phyloP scores from a whole-genome alignment of 2,888 invertebrate genomes.

The Mimachlamys varia region DNA sequence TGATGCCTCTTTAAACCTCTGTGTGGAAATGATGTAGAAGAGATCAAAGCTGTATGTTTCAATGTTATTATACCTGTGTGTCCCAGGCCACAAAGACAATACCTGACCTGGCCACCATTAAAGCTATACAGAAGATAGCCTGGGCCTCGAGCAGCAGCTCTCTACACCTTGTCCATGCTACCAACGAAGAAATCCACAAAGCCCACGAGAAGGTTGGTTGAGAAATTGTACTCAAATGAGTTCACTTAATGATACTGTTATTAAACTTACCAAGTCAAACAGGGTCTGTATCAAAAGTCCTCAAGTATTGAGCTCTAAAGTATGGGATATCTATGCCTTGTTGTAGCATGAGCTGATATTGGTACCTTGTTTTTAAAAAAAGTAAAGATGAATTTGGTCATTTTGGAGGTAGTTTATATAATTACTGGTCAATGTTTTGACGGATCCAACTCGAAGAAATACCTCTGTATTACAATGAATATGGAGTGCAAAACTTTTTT shows the following conservation, averaged over 20 bases:
- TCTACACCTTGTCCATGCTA: slow-evolving; percentile 85
- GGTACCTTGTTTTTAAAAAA: too few species aligned
- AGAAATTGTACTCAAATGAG: background rate
- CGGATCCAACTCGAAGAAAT: too few species aligned
- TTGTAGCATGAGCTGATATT: too few species aligned
- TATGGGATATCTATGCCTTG: background rate
- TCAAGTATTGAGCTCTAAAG: background rate
- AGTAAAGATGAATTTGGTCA: too few species aligned
- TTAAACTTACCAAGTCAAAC: too few species aligned
- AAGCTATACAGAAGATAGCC: slow-evolving; percentile 89
- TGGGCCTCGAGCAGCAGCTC: slow-evolving; percentile 91
- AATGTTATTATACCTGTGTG: slow-evolving; percentile 28
- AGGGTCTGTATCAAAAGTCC: background rate
- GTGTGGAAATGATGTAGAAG: too few species aligned
- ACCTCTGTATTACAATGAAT: too few species aligned
- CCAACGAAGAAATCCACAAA: slow-evolving; percentile 86
- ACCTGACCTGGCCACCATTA: slow-evolving; percentile 89
- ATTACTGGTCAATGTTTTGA: too few species aligned
- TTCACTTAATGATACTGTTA: background rate
- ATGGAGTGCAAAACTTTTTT: too few species aligned
- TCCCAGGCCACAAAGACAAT: slow-evolving; percentile 83
- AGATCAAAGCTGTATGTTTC: background rate
- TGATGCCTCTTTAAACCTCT: too few species aligned
- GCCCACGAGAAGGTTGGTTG: slow-evolving; percentile 85
- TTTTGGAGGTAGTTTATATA: too few species aligned